These are phyloP conservation scores for Solenodon paradoxus DNA, from an alignment of 2,113 vertebrate genomes.

Conservation along the genomic window DNA sequence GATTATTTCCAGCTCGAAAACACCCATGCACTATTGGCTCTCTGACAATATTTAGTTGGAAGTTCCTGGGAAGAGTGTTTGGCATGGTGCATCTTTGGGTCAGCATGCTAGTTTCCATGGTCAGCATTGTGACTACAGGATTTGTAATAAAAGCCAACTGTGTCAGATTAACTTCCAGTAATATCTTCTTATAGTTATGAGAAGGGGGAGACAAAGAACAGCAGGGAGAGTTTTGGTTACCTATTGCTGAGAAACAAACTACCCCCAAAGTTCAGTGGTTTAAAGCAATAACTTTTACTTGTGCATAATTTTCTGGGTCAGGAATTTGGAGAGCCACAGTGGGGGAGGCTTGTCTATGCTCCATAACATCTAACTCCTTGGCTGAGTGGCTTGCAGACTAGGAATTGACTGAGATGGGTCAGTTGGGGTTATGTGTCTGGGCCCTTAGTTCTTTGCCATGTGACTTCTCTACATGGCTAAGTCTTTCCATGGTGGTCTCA, in stretches of 20 bases:
- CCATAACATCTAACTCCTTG: not conserved
- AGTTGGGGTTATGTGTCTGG: not conserved
- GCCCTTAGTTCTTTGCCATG: conserved; percentile 8
- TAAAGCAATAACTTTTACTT: conserved; percentile 33
- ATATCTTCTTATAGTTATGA: not conserved
- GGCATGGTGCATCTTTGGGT: conserved; percentile 38
- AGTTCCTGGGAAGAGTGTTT: conserved; percentile 64
- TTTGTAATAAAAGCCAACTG: conserved; percentile 49
- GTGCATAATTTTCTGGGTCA: conserved; percentile 29
- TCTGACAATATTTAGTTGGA: conserved; percentile 54
- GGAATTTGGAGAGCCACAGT: conserved; percentile 1
- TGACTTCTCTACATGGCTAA: not conserved
- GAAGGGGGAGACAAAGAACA: not conserved
- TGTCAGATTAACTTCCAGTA: conserved; percentile 10
- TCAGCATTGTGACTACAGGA: conserved; percentile 28
- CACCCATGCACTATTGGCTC: conserved; percentile 50
- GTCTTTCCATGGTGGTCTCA: not conserved
- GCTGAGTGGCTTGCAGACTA: not conserved
- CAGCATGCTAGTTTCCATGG: conserved; percentile 38
- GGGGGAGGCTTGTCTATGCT: not conserved
- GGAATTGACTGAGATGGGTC: not conserved
- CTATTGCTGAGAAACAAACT: conserved; percentile 30
- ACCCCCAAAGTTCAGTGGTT: not conserved
- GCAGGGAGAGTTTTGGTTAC: not conserved
- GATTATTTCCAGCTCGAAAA: conserved; percentile 65